Evolutionary conservation across 2,113 vertebrate species (phyloP).

Genomic region (Myrmecophaga tridactyla): DNA sequence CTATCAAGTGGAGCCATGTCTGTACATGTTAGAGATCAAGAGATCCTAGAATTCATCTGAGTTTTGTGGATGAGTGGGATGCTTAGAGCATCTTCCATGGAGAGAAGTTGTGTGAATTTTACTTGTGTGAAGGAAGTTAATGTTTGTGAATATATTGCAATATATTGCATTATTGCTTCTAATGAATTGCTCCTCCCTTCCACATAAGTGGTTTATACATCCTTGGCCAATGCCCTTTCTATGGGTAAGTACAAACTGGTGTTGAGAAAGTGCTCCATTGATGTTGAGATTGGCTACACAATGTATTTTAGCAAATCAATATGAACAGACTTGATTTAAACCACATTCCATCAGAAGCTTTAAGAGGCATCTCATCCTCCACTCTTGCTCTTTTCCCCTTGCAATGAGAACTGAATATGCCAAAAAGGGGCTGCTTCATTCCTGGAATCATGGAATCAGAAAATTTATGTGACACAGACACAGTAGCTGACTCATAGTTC

Average conservation of each 20-base stretch:
- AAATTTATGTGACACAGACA: background rate
- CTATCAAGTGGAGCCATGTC: background rate
- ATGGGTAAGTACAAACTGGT: background rate
- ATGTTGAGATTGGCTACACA: background rate
- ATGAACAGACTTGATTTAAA: background rate
- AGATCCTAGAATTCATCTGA: too few species aligned
- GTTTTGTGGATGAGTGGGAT: background rate
- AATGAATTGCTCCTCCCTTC: background rate
- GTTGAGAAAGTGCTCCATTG: too few species aligned
- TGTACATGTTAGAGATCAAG: background rate
- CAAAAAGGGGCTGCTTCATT: background rate
- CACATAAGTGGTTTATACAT: rapidly evolving
- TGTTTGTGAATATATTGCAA: background rate
- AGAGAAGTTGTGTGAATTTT: background rate
- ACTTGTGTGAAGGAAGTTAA: background rate
- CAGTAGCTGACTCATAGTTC: background rate
- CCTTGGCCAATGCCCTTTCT: background rate
- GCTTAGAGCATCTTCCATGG: background rate
- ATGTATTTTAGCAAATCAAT: background rate
- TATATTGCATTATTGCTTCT: background rate
- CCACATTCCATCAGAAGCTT: background rate
- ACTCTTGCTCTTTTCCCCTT: background rate
- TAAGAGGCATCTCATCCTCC: background rate
- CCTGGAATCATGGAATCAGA: background rate
- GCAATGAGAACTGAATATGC: background rate